These are phyloP conservation scores for Aspidapion aeneum DNA, from an alignment of 2,888 invertebrate genomes.

Conservation along the genomic window DNA sequence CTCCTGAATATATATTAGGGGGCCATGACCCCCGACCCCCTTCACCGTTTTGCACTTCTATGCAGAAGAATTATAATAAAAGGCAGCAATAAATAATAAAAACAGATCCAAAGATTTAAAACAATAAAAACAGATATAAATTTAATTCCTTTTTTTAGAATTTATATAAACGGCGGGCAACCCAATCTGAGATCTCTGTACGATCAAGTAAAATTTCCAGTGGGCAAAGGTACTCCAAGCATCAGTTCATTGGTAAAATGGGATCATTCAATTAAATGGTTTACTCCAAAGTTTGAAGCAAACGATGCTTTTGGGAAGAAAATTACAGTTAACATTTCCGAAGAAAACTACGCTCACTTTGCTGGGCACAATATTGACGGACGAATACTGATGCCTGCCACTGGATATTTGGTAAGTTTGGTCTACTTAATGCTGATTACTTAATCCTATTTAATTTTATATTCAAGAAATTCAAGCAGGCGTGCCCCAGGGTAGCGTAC, in stretches of 20 bases:
- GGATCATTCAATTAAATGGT: slow-evolving; percentile 80
- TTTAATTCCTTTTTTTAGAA: neutral
- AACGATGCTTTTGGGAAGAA: slow-evolving; percentile 70
- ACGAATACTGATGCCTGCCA: slow-evolving; percentile 56
- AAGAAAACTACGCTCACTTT: slow-evolving; percentile 25
- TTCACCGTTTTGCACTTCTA: no score
- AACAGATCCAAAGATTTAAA: no score
- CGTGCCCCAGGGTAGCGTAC: no score
- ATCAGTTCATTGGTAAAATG: slow-evolving; percentile 65
- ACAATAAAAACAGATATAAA: no score
- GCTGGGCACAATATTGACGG: slow-evolving; percentile 37
- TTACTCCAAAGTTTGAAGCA: slow-evolving; percentile 64
- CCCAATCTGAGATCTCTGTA: slow-evolving; percentile 73
- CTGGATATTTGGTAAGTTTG: slow-evolving; percentile 47
- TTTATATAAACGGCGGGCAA: slow-evolving; percentile 59
- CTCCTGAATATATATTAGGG: no score
- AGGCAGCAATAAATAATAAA: no score
- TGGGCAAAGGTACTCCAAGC: slow-evolving; percentile 67
- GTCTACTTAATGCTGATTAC: neutral
- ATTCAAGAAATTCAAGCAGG: no score
- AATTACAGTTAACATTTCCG: slow-evolving; percentile 65
- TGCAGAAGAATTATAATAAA: no score
- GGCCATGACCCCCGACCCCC: no score
- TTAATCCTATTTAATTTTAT: neutral
- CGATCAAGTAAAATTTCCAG: slow-evolving; percentile 70